Conservation (phyloP, 2,797 vertebrate genomes). For the Rhinatrema bivittatum region DNA sequence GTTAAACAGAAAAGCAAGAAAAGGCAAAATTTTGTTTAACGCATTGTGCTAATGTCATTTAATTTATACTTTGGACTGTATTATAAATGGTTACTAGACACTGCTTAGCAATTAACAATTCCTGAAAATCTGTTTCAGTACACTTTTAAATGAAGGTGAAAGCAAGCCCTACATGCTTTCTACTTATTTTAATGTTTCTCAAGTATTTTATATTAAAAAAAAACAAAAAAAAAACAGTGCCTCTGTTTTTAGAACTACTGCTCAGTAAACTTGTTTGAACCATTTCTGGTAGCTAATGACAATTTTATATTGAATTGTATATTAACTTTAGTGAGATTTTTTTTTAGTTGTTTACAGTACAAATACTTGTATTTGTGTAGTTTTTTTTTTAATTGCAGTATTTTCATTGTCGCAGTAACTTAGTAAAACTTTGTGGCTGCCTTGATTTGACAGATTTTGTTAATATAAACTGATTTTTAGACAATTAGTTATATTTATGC, state of each 20-base stretch:
- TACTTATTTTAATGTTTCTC: slow-evolving; percentile 81
- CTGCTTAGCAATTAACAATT: slow-evolving; percentile 56
- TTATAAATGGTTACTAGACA: slow-evolving; percentile 59
- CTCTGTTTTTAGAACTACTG: slow-evolving; percentile 84
- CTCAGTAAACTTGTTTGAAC: slow-evolving; percentile 75
- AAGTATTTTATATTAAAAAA: slow-evolving; percentile 71
- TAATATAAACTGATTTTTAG: slow-evolving; percentile 72
- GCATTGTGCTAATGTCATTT: slow-evolving; percentile 53
- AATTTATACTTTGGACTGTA: slow-evolving; percentile 57
- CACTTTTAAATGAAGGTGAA: slow-evolving; percentile 63
- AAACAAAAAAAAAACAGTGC: slow-evolving; percentile 68
- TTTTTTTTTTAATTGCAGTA: slow-evolving; percentile 67
- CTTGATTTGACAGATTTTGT: slow-evolving; percentile 77
- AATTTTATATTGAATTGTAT: slow-evolving; percentile 80
- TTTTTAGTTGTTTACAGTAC: slow-evolving; percentile 73
- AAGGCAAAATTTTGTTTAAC: slow-evolving; percentile 55
- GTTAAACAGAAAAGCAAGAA: slow-evolving; percentile 54
- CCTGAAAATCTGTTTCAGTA: slow-evolving; percentile 58
- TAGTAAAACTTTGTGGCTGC: slow-evolving; percentile 72
- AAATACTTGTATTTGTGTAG: slow-evolving; percentile 65
- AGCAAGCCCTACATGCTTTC: slow-evolving; percentile 63
- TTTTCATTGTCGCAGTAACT: slow-evolving; percentile 75
- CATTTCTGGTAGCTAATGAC: slow-evolving; percentile 80
- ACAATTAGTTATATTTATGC: slow-evolving; percentile 91
- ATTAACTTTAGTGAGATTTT: slow-evolving; percentile 67